Base-by-base conservation (phyloP, 2,797 vertebrate species). In the Karalla daura region DNA sequence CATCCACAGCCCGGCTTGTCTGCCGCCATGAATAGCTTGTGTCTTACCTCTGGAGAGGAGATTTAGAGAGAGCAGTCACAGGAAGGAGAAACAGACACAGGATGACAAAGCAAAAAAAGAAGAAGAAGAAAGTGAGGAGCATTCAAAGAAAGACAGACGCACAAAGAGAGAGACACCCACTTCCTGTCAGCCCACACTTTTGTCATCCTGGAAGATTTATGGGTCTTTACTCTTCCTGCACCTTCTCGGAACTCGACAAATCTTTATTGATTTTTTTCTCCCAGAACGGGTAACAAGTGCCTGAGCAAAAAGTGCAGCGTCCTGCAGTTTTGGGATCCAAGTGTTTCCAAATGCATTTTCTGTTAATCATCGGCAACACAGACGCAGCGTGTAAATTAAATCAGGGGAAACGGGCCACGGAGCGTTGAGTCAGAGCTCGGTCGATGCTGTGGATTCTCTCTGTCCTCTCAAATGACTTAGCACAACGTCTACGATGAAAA, bases 131-230 rank as follows among this genome's bases (percentile, higher is more conserved):
- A 61, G 46, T 12, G 28, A 55, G n/a, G 53, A 64, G 65, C 58
- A n/a, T 43, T 43, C 43, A 32, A 74, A 21, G 58, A 41, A 62
- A 60, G 61, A 70, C 13, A 33, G 50, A 45, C 24, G 21, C 9
- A 52, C 2, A 62, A 12, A 40, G 28, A 49, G 13, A 30, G 32
- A 62, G 27, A 70, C 23, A 50, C 20, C 13, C 47, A 25, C 55
- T 56, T 75, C 53, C 61, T 54, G 47, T 59, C 71, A 70, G 23
- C 60, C 24, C 21, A 23, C 44, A 40, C 59, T 60, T 53, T 74
- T 72, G 67, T 66, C 75, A 76, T 51, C 47, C 54, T 14, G 49
- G 47, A 70, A 71, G 71, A 88, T 78, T 63, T 71, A 81, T 70
- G 65, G 17, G 17, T 67, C 51, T 52, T 66, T 50, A 25, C 49